Base-by-base conservation (phyloP, 2,888 invertebrate genomes). In the Halictus quadricinctus region DNA sequence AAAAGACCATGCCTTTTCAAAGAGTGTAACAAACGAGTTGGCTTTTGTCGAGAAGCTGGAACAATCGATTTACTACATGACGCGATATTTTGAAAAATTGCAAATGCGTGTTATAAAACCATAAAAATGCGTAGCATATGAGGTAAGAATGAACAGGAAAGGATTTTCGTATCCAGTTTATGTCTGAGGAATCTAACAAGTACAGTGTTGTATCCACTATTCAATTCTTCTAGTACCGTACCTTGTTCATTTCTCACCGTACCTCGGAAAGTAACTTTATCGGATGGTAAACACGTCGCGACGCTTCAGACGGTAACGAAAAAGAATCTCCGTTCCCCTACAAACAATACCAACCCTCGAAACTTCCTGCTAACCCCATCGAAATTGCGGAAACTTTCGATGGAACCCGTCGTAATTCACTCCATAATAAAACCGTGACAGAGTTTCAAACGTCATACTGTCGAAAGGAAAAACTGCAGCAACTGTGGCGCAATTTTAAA, bases 261-360 rank as follows among this genome's bases (percentile, higher is more conserved):
- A 5, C 25, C 60, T 25, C 25, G 60, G 60, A 15, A 25, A 60
- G 60, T 60, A 60, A 60, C 25, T 60, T 60, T 60, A 60, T 60
- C 60, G 60, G 60, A 60, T 25, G 60, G 60, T 25, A 60, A 60
- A 60, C 60, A 60, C 60, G 60, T 60, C 60, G 60, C 60, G 60
- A 60, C 60, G 60, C 60, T 25, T 6, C 5, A 60, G 60, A 60
- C 60, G 25, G 60, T 60, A 25, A 60, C 60, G 60, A 25, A 60
- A 60, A 60, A 60, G 60, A 25, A 60, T 60, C 60, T 25, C 6
- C n/a, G 60, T 60, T 60, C 25, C 60, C 13, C 25, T 60, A 25
- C 60, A 60, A 60, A 60, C 60, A 25, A 25, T 60, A 60, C 6
- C 25, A 25, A 60, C 25, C 60, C 60, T 60, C 60, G 60, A 60